Base-by-base conservation (phyloP, 2,888 invertebrate species). In the Meteorus cinctellus region DNA sequence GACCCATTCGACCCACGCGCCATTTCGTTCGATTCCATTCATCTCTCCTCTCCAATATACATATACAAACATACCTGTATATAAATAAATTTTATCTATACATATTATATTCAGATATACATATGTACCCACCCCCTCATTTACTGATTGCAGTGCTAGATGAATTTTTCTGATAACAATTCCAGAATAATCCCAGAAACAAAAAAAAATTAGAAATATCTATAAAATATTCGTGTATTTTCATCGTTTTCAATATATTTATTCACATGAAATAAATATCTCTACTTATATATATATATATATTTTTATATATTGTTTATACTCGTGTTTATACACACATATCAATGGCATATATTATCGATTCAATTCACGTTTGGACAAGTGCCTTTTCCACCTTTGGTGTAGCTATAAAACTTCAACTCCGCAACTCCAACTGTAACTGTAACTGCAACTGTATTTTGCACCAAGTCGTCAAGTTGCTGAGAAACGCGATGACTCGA, bases 351-450 rank as follows among this genome's bases (percentile, higher is more conserved):
- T 27, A 67, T 27, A 67, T 67, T 67, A 45, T 67, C 67, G 67
- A 67, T 67, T 67, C 67, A 48, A 45, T 41, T 67, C 67, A 67
- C 45, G 67, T 27, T 27, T 67, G 67, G 45, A 45, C 24, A 67
- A 45, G 67, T 67, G 67, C 68, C 68, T 68, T 51, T 65, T 51
- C 48, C 51, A 27, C 31, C 45, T 24, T 67, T 29, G 51, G 29
- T 29, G 34, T 68, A 51, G 8, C 29, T 16, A 48, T 48, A 29
- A 68, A 55, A 55, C 55, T 55, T 55, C 19, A 55, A 55, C 55
- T 55, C 51, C 29, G 34, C 67, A 67, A 67, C 67, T 41, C 48
- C 65, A 65, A 31, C 34, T 66, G 14, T 19, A 55, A 55, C 55
- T 55, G 55, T 19, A 55, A 55, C 55, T 55, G 55, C 55, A 55